Conservation (phyloP, 1,140 invertebrate species). For the Drosophila willistoni region DNA sequence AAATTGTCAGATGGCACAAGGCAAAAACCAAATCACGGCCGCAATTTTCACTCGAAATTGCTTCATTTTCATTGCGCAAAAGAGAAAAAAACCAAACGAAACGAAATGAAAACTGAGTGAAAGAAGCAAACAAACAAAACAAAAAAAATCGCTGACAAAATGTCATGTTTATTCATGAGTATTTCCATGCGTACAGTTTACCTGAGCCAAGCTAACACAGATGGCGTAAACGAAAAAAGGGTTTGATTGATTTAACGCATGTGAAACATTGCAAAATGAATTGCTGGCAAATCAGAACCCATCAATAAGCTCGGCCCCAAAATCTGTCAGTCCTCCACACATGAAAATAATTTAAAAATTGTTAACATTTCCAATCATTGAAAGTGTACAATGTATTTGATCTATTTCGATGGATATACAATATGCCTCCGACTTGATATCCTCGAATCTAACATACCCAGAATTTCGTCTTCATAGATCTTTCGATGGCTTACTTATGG, state of each 20-base stretch:
- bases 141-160: conserved; percentile 50
- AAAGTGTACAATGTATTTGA: too few species aligned
- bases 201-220: background rate
- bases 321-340: background rate
- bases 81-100: background rate
- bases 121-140: background rate
- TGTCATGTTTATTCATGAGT: conserved; percentile 76
- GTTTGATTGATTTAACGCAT: conserved; percentile 11
- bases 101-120: background rate
- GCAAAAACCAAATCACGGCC: conserved; percentile 68
- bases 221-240: background rate
- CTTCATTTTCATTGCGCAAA: background rate
- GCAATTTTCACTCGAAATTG: conserved; percentile 41
- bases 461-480: too few species aligned
- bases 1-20: conserved; percentile 13
- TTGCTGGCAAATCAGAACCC: conserved; percentile 1
- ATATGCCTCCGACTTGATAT: too few species aligned
- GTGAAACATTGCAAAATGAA: background rate
- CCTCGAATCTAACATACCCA: too few species aligned
- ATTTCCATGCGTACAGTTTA: conserved; percentile 46
- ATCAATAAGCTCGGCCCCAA: background rate
- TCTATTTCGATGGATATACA: too few species aligned
- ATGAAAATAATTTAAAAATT: background rate
- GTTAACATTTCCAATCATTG: too few species aligned
- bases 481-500: too few species aligned